These are phyloP conservation scores for Trichogramma pretiosum DNA, from an alignment of 1,140 invertebrate genomes.

Conservation along the genomic window DNA sequence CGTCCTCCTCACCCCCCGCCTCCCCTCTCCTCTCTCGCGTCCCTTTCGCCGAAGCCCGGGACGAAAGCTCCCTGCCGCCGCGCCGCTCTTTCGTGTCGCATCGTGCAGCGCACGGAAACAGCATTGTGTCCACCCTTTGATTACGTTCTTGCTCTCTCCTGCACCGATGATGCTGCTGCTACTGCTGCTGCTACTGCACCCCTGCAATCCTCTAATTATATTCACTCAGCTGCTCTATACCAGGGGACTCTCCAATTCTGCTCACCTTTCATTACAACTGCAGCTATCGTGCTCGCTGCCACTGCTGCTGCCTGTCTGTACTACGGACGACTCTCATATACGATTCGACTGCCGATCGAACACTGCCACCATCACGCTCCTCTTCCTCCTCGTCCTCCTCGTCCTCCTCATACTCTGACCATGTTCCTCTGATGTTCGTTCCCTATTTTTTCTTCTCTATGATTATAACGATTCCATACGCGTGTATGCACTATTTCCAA, in stretches of 20 bases:
- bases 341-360: conserved; percentile 43
- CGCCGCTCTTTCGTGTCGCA: conserved; percentile 11
- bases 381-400: conserved; percentile 3
- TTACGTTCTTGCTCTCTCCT: conserved; percentile 37
- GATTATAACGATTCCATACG: conserved; percentile 14
- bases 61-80: conserved; percentile 11
- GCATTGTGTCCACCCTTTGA: conserved; percentile 17
- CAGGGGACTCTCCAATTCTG: conserved; percentile 41
- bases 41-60: too few species aligned
- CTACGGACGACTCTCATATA: too few species aligned
- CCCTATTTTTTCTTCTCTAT: conserved; percentile 7
- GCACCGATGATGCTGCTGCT: conserved; percentile 40
- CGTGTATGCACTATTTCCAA: too few species aligned
- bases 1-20: conserved; percentile 21
- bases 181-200: conserved; percentile 23
- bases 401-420: not conserved
- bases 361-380: conserved; percentile 21
- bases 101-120: conserved; percentile 1
- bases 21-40: conserved; percentile 3
- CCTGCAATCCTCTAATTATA: conserved; percentile 45
- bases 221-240: conserved; percentile 39
- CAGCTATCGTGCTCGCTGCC: too few species aligned
- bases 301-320: too few species aligned
- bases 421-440: not conserved
- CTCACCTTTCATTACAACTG: conserved; percentile 46